phyloP scores from a whole-genome alignment of 2,113 vertebrate genomes.

The Dasyprocta punctata region DNA sequence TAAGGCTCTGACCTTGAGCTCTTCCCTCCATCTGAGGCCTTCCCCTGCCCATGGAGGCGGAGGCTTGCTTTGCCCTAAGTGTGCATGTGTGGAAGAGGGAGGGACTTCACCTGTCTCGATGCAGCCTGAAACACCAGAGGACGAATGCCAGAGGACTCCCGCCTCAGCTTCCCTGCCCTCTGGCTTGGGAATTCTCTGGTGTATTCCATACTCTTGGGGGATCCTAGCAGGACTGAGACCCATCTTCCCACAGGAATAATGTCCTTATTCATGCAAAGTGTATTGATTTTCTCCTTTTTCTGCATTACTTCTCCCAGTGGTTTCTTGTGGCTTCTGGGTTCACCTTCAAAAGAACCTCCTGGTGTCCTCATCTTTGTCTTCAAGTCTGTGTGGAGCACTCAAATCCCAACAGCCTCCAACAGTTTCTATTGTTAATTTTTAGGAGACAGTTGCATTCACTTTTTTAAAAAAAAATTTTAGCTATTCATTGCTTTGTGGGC shows the following conservation, averaged over 20 bases:
- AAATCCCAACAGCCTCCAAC: neutral
- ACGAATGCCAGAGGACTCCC: neutral
- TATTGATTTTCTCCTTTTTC: neutral
- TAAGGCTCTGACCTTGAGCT: neutral
- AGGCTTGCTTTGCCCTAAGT: neutral
- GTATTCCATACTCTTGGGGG: neutral
- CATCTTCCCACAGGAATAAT: neutral
- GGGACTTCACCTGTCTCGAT: neutral
- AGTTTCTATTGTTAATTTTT: neutral
- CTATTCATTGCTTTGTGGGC: neutral
- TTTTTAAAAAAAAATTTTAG: neutral
- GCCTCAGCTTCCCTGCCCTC: neutral
- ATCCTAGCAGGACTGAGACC: neutral
- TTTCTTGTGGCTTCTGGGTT: neutral
- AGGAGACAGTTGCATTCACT: neutral
- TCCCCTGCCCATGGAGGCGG: neutral
- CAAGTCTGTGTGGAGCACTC: neutral
- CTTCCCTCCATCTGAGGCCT: neutral
- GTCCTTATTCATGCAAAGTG: neutral
- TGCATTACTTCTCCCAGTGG: neutral
- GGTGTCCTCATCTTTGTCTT: neutral
- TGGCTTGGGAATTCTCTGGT: neutral
- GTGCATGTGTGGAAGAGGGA: neutral
- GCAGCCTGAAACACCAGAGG: neutral
- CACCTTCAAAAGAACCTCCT: neutral